phyloP scores from a whole-genome alignment of 1,140 invertebrate genomes.

The Meteorus sp. region DNA sequence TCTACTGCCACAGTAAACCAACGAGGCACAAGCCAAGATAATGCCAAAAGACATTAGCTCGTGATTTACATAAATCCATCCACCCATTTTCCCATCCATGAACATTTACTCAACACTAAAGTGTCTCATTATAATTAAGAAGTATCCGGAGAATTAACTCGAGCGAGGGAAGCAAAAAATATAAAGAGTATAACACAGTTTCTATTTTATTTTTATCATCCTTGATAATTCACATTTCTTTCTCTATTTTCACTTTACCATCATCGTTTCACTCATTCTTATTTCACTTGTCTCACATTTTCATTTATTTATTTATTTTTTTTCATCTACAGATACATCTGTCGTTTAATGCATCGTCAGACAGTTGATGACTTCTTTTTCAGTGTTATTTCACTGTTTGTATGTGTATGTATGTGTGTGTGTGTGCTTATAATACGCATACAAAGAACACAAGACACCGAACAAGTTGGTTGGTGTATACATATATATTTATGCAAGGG shows the following conservation, averaged over 20 bases:
- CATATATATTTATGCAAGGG: neutral
- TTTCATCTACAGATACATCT: slow-evolving; percentile 33
- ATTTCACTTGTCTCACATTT: no score
- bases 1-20: no score
- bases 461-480: neutral
- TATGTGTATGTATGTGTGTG: no score
- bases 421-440: no score
- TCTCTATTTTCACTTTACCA: no score
- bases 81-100: neutral
- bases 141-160: slow-evolving; percentile 54
- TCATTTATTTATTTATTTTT: no score
- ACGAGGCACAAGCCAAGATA: slow-evolving; percentile 47
- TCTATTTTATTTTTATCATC: no score
- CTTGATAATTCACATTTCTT: no score
- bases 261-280: no score
- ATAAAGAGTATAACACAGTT: neutral
- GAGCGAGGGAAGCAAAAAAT: slow-evolving; percentile 25
- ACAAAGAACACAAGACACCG: neutral
- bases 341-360: slow-evolving; percentile 4
- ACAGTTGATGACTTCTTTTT: slow-evolving; percentile 10
- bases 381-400: no score
- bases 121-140: slow-evolving; percentile 55
- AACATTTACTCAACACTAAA: neutral
- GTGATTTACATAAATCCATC: slow-evolving; percentile 55
- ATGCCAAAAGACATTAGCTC: slow-evolving; percentile 57